Evolutionary conservation across 2,888 invertebrate genomes (phyloP).

Genomic region (Microplitis manilae): DNA sequence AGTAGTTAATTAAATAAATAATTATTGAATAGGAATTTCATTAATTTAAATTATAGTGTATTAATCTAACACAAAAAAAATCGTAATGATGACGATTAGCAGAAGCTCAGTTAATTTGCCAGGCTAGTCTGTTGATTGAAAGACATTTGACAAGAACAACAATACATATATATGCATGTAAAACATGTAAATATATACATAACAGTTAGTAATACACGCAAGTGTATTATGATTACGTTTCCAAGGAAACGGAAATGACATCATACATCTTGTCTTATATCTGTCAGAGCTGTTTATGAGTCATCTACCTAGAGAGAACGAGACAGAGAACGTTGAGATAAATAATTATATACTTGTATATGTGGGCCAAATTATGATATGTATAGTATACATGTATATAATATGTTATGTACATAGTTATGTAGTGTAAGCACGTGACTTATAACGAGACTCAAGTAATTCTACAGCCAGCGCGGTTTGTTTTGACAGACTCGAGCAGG

Average conservation of each 20-base stretch:
- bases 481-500: constrained; percentile 34
- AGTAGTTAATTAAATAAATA: too few relatives aligned
- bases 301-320: constrained; percentile 33
- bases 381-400: too few relatives aligned
- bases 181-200: not conserved
- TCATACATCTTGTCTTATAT: constrained; percentile 18
- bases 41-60: too few relatives aligned
- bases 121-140: constrained; percentile 1
- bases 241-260: constrained; percentile 40
- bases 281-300: constrained; percentile 34
- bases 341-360: too few relatives aligned
- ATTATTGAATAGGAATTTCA: too few relatives aligned
- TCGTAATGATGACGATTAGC: not conserved
- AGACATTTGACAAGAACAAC: not conserved
- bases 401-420: not conserved
- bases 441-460: constrained; percentile 38
- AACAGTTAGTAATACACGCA: constrained; percentile 27
- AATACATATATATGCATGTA: not conserved
- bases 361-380: too few relatives aligned
- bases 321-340: not conserved
- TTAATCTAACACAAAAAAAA: not conserved
- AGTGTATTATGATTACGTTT: constrained; percentile 24
- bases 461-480: constrained; percentile 16
- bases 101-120: not conserved
- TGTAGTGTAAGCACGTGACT: not conserved